phyloP scores from a whole-genome alignment of 2,888 invertebrate species.

The Parnassius glacialis region DNA sequence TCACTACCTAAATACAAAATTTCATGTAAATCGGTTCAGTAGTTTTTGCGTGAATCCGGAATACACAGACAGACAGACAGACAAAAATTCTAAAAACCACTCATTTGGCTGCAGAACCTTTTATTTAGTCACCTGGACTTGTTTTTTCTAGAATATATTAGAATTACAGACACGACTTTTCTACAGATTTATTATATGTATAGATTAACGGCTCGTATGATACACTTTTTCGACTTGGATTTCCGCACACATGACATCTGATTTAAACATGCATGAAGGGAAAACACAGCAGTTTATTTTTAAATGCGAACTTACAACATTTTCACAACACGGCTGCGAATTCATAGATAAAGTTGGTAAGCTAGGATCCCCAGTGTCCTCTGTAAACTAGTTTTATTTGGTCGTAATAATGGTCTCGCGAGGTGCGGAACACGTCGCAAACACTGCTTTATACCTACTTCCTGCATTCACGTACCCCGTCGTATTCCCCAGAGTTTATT shows the following conservation, averaged over 20 bases:
- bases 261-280: not conserved
- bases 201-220: no score
- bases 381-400: slow-evolving; percentile 65
- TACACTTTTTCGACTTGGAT: no score
- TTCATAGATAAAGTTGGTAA: slow-evolving; percentile 57
- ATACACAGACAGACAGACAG: no score
- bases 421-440: slow-evolving; percentile 8
- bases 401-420: slow-evolving; percentile 52
- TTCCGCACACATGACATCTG: not conserved
- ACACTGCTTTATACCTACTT: slow-evolving; percentile 14
- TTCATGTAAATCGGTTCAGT: no score
- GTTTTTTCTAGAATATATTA: no score
- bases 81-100: no score
- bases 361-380: slow-evolving; percentile 46
- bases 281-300: not conserved
- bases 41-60: no score
- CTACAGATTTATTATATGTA: no score
- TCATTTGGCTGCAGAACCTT: no score
- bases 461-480: slow-evolving; percentile 33
- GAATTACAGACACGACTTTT: no score
- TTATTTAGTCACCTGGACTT: no score
- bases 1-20: no score
- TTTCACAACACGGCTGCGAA: slow-evolving; percentile 4
- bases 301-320: not conserved
- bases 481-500: slow-evolving; percentile 1